Base-by-base conservation (phyloP, 2,113 vertebrate species). In the Hylia prasina region DNA sequence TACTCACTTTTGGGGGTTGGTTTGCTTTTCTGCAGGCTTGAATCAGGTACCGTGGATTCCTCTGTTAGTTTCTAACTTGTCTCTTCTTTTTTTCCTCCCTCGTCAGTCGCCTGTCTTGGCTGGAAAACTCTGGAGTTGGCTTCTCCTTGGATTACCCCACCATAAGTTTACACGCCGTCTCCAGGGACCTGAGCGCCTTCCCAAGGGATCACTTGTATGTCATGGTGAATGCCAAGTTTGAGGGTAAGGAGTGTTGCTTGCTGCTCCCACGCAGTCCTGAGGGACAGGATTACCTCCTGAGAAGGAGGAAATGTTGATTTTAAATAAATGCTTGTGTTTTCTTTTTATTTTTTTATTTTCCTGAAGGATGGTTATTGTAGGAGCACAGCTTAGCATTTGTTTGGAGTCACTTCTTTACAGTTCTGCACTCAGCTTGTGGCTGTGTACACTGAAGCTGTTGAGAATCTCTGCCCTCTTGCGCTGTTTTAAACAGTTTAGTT, bases 61-160 rank as follows among this genome's bases (percentile, higher is more conserved):
- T 56, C 39, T 37, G 23, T 15, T 28, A 18, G 17, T 76, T 57
- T 68, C 72, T 91, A 56, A 93, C 25, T 57, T 28, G 5, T 20
- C 12, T 78, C 24, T 15, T 25, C 33, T 12, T 45, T 50, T 23
- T 27, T 12, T 2, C 35, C 11, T 27, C 37, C 40, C 17, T 7
- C 3, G 35, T 82, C 86, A 99, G 99, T 87, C 98, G 98, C 30
- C 94, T 99, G 88, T 99, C 98, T 6, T 99, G 99, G 99, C 98
- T 99, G 47, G 98, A 99, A 79, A 98, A 98, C 25, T 98, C 99
- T 0, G 99, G 99, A 30, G 95, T 98, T 94, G 99, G 99, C 42
- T 99, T 99, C 95, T 98, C 97, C 33, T 94, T 99, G 97, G 99
- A 99, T 80, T 99, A 99, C 60, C 99, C 99, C n/a, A 96, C 98